Evolutionary conservation across 2,113 vertebrate genomes (phyloP), one percentile per base, ranked within the genome.

Genomic region (Anarhynchus alexandrinus): DNA sequence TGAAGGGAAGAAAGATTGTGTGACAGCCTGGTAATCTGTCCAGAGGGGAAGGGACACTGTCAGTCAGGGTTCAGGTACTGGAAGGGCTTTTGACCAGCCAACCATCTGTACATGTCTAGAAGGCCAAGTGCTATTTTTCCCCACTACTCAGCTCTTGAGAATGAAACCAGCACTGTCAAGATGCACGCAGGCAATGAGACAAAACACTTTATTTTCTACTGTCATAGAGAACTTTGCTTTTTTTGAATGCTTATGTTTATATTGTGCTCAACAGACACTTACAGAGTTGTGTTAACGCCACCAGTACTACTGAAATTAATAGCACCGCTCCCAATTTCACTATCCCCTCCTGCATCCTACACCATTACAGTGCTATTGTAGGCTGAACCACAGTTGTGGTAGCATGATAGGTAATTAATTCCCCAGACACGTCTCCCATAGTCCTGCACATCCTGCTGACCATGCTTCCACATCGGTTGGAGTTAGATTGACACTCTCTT

Each of bases 61-160:
- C 77, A 81, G 74, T 91, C 84, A 95, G 12, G 45, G 65, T 65
- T 92, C 66, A 79, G 43, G 70, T 87, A 61, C 52, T 69, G 51
- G 25, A 85, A 90, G 67, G 67, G 52, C 34, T 87, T 73, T 91
- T 82, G 57, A 82, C 80, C 52, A 57, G 36, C 34, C 77, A 89
- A 67, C 47, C 59, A 38, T 76, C 61, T 47, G 38, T 16, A 43
- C 16, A 15, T 0, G 4, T 62, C 40, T 59, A 54, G 26, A 87
- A 91, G 73, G 66, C 23, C 45, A 88, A 86, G 27, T 27, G 32
- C 10, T 80, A 6, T 45, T 92, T 88, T 77, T 22, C 36, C 34
- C 34, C 18, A 5, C 36, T 45, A 36, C 27, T 57, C 71, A 77
- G 13, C 38, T 79, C 47, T 32, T 40, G 36, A 65, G 40, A 93